Evolutionary conservation across 2,888 invertebrate genomes (phyloP).

Genomic region (Acronicta psi): DNA sequence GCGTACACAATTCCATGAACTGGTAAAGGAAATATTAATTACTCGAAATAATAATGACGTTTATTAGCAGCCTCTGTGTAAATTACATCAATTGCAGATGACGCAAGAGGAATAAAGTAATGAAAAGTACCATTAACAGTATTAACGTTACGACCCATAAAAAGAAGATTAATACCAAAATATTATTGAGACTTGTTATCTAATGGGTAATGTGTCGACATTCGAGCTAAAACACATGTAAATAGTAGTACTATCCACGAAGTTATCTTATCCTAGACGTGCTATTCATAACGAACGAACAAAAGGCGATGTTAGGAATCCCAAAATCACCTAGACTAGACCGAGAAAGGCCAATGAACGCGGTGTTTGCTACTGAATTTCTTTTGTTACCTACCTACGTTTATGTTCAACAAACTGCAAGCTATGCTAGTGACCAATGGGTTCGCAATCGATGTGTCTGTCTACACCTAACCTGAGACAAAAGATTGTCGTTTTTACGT

Average conservation of each 20-base stretch:
- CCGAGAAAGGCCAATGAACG: neutral
- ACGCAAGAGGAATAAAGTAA: slow-evolving; percentile 46
- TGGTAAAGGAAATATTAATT: slow-evolving; percentile 56
- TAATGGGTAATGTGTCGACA: slow-evolving; percentile 3
- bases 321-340: neutral
- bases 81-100: slow-evolving; percentile 46
- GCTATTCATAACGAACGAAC: too few species aligned
- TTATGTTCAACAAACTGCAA: too few species aligned
- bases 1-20: slow-evolving; percentile 21
- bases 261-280: too few species aligned
- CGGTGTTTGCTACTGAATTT: neutral
- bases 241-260: too few species aligned
- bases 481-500: too few species aligned
- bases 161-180: slow-evolving; percentile 30
- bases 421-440: too few species aligned
- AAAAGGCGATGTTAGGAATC: neutral
- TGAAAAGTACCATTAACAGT: slow-evolving; percentile 47
- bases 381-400: too few species aligned
- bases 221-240: neutral
- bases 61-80: slow-evolving; percentile 47
- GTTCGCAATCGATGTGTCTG: too few species aligned
- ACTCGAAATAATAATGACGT: slow-evolving; percentile 49
- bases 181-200: slow-evolving; percentile 5
- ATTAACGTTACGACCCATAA: slow-evolving; percentile 50
- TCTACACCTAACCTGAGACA: too few species aligned